Conservation (phyloP, 2,113 vertebrate species). For the Tupaia tana region DNA sequence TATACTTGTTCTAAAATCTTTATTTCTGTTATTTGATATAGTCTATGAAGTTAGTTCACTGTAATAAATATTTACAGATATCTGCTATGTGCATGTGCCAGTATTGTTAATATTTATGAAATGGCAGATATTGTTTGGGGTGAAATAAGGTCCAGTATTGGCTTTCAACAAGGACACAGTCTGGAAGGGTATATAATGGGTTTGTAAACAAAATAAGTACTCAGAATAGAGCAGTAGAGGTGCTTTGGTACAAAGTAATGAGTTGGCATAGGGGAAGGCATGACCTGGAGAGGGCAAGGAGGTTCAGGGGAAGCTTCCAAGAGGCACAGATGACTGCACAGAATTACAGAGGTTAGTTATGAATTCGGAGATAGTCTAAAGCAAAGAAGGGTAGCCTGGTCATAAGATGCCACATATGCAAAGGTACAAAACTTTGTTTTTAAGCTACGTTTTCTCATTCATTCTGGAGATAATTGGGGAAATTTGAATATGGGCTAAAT, state of each 20-base stretch:
- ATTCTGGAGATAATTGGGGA: not conserved
- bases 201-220: constrained; percentile 5
- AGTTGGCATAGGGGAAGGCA: not conserved
- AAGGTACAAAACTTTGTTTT: not conserved
- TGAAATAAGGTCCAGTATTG: constrained; percentile 16
- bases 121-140: not conserved
- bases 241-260: not conserved
- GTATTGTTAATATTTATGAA: constrained; percentile 12
- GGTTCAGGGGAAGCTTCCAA: not conserved
- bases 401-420: not conserved
- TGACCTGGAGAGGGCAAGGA: not conserved
- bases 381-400: not conserved
- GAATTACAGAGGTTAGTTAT: constrained; percentile 14
- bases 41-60: not conserved
- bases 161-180: not conserved
- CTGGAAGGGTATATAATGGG: not conserved
- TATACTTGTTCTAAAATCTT: not conserved
- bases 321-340: not conserved
- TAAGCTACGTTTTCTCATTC: not conserved
- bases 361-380: not conserved
- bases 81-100: not conserved
- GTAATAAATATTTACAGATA: not conserved
- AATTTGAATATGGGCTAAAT: not conserved
- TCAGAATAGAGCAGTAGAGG: not conserved
- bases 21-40: constrained; percentile 27